Conservation (phyloP, 2,113 vertebrate genomes). For the Dermatemys mawii region DNA sequence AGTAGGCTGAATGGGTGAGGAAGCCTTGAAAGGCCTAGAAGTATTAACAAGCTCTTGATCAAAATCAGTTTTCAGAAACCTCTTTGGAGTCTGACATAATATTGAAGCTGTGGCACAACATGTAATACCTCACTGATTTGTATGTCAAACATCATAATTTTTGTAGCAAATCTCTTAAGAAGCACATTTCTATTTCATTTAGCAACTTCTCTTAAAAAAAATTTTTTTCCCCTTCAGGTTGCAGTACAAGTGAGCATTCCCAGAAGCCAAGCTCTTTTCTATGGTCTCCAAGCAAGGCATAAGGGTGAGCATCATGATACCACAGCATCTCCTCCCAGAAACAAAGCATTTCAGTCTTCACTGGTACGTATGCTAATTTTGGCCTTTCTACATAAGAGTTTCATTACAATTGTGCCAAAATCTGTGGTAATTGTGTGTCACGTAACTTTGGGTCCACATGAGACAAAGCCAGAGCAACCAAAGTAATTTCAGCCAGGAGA, state of each 20-base stretch:
- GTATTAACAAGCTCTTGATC: neutral
- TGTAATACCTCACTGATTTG: neutral
- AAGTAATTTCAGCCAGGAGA: conserved; percentile 28
- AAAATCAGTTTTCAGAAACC: neutral
- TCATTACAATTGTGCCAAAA: conserved; percentile 21
- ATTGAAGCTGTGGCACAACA: neutral
- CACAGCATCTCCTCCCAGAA: conserved; percentile 20
- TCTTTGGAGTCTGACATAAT: neutral
- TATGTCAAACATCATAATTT: neutral
- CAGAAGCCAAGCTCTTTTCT: conserved; percentile 9
- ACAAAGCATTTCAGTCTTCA: neutral
- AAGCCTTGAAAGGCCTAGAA: neutral
- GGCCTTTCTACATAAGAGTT: conserved; percentile 3
- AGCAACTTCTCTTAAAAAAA: neutral
- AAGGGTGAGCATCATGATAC: neutral
- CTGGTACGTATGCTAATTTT: conserved; percentile 47
- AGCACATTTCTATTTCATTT: neutral
- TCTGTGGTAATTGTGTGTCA: neutral
- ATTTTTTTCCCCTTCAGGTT: neutral
- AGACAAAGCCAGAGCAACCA: conserved; percentile 23
- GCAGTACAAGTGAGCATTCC: neutral
- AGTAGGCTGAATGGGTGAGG: neutral
- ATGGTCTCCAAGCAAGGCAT: neutral
- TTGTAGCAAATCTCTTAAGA: neutral
- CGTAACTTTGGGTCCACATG: conserved; percentile 10